Evolutionary conservation across 2,888 invertebrate genomes (phyloP), one percentile per base, ranked within the genome.

Genomic region (Phyllotreta striolata): DNA sequence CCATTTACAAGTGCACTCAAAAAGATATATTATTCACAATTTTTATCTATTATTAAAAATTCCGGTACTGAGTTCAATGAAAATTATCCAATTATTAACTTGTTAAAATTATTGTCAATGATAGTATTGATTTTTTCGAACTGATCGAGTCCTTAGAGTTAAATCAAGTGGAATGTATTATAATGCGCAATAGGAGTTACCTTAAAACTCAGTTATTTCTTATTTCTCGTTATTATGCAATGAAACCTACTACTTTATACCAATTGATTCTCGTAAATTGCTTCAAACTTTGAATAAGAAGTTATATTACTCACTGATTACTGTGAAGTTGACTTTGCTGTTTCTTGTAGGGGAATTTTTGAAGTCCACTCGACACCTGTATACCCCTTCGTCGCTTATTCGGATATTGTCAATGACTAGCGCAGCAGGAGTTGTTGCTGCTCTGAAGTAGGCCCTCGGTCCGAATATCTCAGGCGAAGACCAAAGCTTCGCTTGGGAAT

Each of bases 301-400:
- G 8, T 9, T 12, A 6, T 7, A 12, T 9, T 55, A 84, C 89
- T 87, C 82, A 89, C 89, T 87, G 70, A 91, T 89, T 68, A 91
- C 88, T 70, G 90, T 89, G 73, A 91, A 86, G 81, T 89, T 90
- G 78, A 91, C 89, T 81, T 89, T 88, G 69, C 88, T 84, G 79
- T 90, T 90, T 75, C 89, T 84, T 52, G 90, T 90, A 47, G 89
- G 90, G 7, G 90, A 89, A 78, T 90, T 89, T 63, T 87, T 86
- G 79, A 90, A 91, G 79, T 91, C 91, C 62, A 91, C 90, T 62
- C 91, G 84, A 81, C 91, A 91, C 66, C 90, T 83, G 79, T 90
- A 90, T 67, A 89, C 84, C 49, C 90, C 90, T 76, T 89, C 89
- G 79, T 91, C 91, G 46, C 82, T 78, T 62, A 86, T 79, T 69